phyloP scores from a whole-genome alignment of 1,140 invertebrate species.

The Araneus ventricosus region DNA sequence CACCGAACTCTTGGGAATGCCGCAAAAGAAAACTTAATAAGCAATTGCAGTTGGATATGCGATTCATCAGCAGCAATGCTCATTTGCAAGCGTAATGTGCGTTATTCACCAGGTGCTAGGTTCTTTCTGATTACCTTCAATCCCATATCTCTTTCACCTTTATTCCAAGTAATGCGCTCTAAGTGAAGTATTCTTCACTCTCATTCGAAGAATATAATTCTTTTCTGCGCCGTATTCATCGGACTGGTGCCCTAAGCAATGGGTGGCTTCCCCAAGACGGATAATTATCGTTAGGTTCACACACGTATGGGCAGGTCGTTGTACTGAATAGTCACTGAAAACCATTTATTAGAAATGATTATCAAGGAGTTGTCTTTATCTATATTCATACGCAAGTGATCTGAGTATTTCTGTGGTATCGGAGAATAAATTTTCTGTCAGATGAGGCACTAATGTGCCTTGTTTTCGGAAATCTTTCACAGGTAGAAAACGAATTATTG shows the following conservation, averaged over 20 bases:
- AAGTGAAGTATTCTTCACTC: conserved; percentile 11
- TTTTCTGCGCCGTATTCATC: neutral
- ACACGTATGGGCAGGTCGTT: conserved; percentile 19
- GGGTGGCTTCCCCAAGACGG: conserved; percentile 8
- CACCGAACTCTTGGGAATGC: conserved; percentile 51
- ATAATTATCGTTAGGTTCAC: conserved; percentile 30
- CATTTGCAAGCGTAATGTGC: conserved; percentile 64
- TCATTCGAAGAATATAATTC: neutral
- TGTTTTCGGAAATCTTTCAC: no score
- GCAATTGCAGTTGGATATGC: neutral
- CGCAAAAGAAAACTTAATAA: neutral
- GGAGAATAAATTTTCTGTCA: neutral
- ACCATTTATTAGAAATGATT: conserved; percentile 20
- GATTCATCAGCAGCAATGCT: conserved; percentile 47
- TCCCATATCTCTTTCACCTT: neutral
- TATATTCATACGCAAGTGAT: neutral
- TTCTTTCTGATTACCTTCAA: neutral
- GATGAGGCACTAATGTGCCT: no score
- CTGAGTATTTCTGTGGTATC: neutral
- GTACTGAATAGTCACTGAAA: conserved; percentile 31
- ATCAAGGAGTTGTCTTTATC: neutral
- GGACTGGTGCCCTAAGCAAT: conserved; percentile 26
- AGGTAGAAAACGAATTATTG: no score
- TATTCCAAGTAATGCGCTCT: conserved; percentile 1
- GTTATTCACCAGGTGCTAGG: neutral